Evolutionary conservation across 2,888 invertebrate species (phyloP).

Genomic region (Agrochola lota): DNA sequence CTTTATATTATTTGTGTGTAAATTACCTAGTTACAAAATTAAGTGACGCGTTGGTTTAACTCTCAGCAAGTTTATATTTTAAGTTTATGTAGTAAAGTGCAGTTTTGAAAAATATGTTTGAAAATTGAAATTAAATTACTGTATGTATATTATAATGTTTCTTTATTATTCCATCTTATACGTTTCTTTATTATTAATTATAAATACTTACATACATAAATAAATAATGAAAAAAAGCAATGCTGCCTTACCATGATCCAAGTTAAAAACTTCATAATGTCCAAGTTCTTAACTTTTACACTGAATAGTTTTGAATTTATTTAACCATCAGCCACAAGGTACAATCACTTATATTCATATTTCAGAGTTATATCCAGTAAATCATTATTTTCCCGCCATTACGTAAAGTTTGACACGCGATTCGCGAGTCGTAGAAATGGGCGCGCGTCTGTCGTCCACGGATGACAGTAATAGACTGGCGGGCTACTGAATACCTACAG

Average conservation of each 20-base stretch:
- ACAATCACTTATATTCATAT: conserved; percentile 35
- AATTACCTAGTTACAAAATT: not conserved
- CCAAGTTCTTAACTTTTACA: conserved; percentile 65
- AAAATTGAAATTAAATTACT: not conserved
- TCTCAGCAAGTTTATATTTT: not conserved
- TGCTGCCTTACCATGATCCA: conserved; percentile 77
- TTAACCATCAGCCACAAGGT: conserved; percentile 57
- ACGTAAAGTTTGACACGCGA: conserved; percentile 84
- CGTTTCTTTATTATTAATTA: not conserved
- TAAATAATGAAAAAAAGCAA: not conserved
- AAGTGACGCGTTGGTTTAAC: not conserved
- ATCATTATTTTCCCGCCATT: conserved; percentile 81
- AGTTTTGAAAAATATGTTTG: not conserved
- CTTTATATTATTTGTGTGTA: not conserved
- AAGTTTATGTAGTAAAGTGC: not conserved
- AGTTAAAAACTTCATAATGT: conserved; percentile 76
- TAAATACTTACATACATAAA: not conserved
- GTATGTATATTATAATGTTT: not conserved
- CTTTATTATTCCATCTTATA: not conserved
- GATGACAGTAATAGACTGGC: conserved; percentile 78
- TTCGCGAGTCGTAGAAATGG: conserved; percentile 62
- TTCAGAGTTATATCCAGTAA: conserved; percentile 27
- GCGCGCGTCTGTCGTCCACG: conserved; percentile 73
- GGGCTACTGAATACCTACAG: conserved; percentile 42
- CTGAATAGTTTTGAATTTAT: conserved; percentile 54